phyloP scores from a whole-genome alignment of 2,888 invertebrate species.

The Synanthedon tipuliformis region DNA sequence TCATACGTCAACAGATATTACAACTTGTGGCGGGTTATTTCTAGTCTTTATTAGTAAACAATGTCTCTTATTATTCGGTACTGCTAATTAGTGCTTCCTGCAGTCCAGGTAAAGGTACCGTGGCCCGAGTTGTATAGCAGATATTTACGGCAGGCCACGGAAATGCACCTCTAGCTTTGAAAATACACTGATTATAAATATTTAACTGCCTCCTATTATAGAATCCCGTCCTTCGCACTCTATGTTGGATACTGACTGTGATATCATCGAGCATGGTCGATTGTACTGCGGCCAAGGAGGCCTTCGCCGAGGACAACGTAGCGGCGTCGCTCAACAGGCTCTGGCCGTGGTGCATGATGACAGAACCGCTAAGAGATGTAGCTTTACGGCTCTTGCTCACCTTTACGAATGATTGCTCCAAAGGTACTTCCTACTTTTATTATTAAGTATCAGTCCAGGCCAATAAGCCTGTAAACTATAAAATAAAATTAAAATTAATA shows the following conservation, averaged over 20 bases:
- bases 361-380: slow-evolving; percentile 62
- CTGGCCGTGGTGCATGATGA: slow-evolving; percentile 76
- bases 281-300: slow-evolving; percentile 64
- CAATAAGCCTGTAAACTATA: too few relatives aligned
- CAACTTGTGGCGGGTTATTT: too few relatives aligned
- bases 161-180: too few relatives aligned
- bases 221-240: slow-evolving; percentile 68
- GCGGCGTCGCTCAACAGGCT: slow-evolving; percentile 72
- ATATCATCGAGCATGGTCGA: slow-evolving; percentile 72
- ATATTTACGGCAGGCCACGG: too few relatives aligned
- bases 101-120: too few relatives aligned
- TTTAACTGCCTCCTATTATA: slow-evolving; percentile 13
- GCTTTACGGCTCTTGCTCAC: slow-evolving; percentile 72
- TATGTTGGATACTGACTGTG: slow-evolving; percentile 68
- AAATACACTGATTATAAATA: neutral
- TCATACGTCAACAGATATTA: too few relatives aligned
- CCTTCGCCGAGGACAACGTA: slow-evolving; percentile 64
- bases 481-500: too few relatives aligned
- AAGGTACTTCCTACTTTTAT: slow-evolving; percentile 48
- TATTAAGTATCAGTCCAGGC: too few relatives aligned
- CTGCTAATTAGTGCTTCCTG: too few relatives aligned
- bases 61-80: too few relatives aligned
- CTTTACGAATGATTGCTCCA: slow-evolving; percentile 72
- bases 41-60: too few relatives aligned
- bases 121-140: too few relatives aligned